Evolutionary conservation across 2,113 vertebrate genomes (phyloP).

Genomic region (Neolamprologus cancellatus): DNA sequence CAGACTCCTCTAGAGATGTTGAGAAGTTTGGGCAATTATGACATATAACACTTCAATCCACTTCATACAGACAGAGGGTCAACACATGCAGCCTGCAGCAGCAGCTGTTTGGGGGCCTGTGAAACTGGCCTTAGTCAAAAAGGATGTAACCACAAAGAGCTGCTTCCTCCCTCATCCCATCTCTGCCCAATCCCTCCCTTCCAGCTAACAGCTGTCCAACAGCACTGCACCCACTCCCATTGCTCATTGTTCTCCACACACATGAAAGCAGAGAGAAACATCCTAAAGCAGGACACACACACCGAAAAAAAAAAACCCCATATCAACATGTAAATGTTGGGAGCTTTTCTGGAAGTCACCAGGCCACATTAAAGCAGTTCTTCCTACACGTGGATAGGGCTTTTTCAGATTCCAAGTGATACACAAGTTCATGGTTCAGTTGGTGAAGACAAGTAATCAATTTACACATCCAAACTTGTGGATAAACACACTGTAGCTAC

Average conservation of each 20-base stretch:
- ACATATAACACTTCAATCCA: background rate
- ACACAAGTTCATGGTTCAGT: background rate
- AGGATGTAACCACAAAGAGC: conserved; percentile 70
- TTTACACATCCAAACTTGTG: background rate
- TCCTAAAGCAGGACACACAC: background rate
- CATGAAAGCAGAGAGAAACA: conserved; percentile 15
- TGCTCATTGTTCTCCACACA: conserved; percentile 52
- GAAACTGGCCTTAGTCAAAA: conserved; percentile 35
- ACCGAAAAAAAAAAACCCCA: background rate
- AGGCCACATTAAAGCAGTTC: background rate
- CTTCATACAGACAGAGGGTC: background rate
- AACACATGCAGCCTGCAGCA: conserved; percentile 26
- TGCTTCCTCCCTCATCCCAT: conserved; percentile 67
- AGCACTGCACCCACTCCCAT: conserved; percentile 45
- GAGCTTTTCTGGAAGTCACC: background rate
- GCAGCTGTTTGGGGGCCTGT: conserved; percentile 64
- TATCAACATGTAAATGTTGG: background rate
- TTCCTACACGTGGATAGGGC: background rate
- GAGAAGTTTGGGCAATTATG: background rate
- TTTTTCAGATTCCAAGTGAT: background rate
- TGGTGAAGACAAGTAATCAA: background rate
- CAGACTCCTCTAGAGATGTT: background rate
- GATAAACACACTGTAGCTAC: background rate
- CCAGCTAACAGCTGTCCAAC: conserved; percentile 65
- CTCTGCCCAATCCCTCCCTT: conserved; percentile 56